These are phyloP conservation scores for Notamacropus eugenii DNA, from an alignment of 2,797 vertebrate genomes.

Conservation along the genomic window DNA sequence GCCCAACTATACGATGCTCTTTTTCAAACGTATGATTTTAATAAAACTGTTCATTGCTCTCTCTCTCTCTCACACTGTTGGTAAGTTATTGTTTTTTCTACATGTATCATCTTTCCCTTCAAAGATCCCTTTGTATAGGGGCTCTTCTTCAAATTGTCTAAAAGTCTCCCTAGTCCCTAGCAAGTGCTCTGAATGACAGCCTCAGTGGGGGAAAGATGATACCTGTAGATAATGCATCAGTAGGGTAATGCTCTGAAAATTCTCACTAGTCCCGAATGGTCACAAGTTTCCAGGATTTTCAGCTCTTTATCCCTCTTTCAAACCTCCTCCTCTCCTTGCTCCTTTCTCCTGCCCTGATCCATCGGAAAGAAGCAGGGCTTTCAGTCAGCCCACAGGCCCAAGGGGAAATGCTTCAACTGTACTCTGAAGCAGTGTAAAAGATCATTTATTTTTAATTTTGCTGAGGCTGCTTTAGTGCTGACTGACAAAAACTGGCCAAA, in stretches of 20 bases:
- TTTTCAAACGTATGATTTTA: not conserved
- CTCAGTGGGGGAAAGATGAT: not conserved
- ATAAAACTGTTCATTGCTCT: not conserved
- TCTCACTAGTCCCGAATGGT: not conserved
- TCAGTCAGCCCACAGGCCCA: not conserved
- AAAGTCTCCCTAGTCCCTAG: not conserved
- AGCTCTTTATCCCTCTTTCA: not conserved
- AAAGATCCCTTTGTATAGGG: not conserved
- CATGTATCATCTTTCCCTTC: slow-evolving; percentile 39
- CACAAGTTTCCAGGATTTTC: not conserved
- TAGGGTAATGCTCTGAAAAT: not conserved
- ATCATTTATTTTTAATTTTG: not conserved
- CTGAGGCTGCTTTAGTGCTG: not conserved
- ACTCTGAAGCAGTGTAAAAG: not conserved
- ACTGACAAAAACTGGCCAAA: slow-evolving; percentile 34
- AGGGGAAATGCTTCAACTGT: not conserved
- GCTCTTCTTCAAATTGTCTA: not conserved
- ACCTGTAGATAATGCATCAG: not conserved
- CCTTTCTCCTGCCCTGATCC: not conserved
- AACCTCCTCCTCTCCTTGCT: not conserved
- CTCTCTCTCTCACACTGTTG: not conserved
- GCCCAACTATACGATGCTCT: not conserved
- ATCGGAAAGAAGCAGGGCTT: not conserved
- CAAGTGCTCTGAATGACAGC: not conserved
- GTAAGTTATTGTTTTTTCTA: slow-evolving; percentile 21